phyloP scores from a whole-genome alignment of 2,797 vertebrate species.

The Platalea minor region DNA sequence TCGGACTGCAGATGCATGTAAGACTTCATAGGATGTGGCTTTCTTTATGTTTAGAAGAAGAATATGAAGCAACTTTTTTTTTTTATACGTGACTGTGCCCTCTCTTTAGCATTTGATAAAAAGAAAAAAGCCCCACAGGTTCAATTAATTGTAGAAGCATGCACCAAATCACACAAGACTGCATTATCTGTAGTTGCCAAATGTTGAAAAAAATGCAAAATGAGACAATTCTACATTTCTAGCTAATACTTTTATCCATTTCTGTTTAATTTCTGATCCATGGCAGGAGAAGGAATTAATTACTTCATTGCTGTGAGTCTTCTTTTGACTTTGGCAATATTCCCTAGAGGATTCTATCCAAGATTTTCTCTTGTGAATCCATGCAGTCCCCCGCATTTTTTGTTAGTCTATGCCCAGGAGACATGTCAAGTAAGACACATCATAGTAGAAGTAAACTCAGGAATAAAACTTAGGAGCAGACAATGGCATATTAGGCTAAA shows the following conservation, averaged over 20 bases:
- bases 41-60: not conserved
- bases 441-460: not conserved
- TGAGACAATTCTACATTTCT: not conserved
- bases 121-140: not conserved
- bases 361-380: not conserved
- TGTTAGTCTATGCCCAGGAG: not conserved
- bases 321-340: not conserved
- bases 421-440: not conserved
- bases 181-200: not conserved
- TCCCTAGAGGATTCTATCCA: not conserved
- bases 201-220: not conserved
- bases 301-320: not conserved
- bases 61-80: not conserved
- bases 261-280: not conserved
- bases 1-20: accelerated
- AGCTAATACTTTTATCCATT: not conserved
- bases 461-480: not conserved
- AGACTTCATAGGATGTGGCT: not conserved
- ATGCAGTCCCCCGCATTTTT: not conserved
- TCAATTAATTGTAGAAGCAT: not conserved
- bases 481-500: not conserved
- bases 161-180: not conserved
- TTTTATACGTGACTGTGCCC: not conserved
- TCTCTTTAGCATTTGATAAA: not conserved
- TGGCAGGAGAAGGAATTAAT: not conserved